These are phyloP conservation scores for Anas bahamensis DNA, from an alignment of 2,797 vertebrate genomes.

Conservation along the genomic window DNA sequence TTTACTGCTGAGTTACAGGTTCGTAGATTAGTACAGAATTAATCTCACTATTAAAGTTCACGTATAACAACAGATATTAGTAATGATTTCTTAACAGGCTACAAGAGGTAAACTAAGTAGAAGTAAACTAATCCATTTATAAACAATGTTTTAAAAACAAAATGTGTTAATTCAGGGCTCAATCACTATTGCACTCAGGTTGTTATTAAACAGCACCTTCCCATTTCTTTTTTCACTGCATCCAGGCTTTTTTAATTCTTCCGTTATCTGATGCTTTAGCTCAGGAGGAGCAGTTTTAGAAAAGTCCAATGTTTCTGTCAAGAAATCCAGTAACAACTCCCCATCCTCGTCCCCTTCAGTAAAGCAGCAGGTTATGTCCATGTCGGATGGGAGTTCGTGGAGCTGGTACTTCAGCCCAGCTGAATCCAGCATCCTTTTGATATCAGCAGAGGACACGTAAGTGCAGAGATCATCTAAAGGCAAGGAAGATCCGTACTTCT, in stretches of 20 bases:
- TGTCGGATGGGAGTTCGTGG: constrained; percentile 83
- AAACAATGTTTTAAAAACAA: neutral
- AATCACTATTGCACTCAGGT: constrained; percentile 82
- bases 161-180: constrained; percentile 66
- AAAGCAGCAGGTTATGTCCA: constrained; percentile 95
- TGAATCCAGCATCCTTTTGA: constrained; percentile 82
- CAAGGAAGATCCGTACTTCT: constrained; percentile 78
- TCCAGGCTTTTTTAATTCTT: constrained; percentile 84
- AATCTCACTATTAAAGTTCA: neutral
- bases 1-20: neutral
- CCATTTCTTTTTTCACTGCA: constrained; percentile 84
- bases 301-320: constrained; percentile 89
- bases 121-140: neutral
- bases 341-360: constrained; percentile 85
- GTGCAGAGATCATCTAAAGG: constrained; percentile 79
- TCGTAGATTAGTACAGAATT: neutral
- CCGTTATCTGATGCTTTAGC: constrained; percentile 83
- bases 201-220: constrained; percentile 90
- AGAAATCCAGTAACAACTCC: constrained; percentile 91
- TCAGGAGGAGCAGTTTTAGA: constrained; percentile 83
- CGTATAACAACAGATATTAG: neutral
- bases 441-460: constrained; percentile 82
- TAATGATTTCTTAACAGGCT: neutral
- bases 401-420: constrained; percentile 80
- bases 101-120: neutral